A percentile compares a stretch with the other conserved stretches of the same genome.
These are phyloP conservation scores for Drosophila borborema DNA, from an alignment of 2,888 invertebrate genomes.

Conservation along the genomic window DNA sequence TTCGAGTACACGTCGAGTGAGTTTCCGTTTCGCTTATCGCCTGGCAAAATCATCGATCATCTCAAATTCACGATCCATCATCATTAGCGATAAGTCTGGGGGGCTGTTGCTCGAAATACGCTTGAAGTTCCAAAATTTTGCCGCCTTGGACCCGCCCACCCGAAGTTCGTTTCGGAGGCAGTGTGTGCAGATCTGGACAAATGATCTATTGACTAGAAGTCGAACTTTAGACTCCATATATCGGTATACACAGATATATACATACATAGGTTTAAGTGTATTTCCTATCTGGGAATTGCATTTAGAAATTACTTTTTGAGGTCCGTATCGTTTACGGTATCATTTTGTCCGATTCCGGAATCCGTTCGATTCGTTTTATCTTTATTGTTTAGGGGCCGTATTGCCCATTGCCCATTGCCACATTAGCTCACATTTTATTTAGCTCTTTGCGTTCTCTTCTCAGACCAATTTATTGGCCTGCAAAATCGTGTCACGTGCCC, in stretches of 20 bases:
- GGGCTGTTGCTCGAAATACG: conserved; percentile 41
- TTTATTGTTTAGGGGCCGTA: conserved; percentile 57
- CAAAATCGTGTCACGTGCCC: conserved; percentile 60
- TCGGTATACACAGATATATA: too few relatives aligned
- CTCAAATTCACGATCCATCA: conserved; percentile 81
- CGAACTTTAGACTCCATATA: conserved; percentile 17
- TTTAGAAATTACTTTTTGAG: background rate
- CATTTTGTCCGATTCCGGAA: conserved; percentile 9
- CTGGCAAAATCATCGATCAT: conserved; percentile 76
- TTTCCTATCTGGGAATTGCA: conserved; percentile 6
- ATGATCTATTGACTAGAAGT: conserved; percentile 19
- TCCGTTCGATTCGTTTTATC: conserved; percentile 48
- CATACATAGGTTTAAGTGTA: background rate
- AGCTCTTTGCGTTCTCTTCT: background rate
- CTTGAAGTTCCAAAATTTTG: conserved; percentile 63
- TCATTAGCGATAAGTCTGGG: conserved; percentile 73
- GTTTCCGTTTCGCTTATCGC: conserved; percentile 42
- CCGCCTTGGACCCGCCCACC: conserved; percentile 23
- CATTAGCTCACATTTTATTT: conserved; percentile 4
- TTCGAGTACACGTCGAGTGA: conserved; percentile 11
- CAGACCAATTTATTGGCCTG: conserved; percentile 48
- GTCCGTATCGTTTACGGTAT: background rate
- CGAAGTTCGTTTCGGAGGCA: conserved; percentile 17
- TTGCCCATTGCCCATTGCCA: conserved; percentile 31
- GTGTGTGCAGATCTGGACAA: conserved; percentile 36